phyloP scores from a whole-genome alignment of 2,888 invertebrate genomes.

The Phalera bucephala region DNA sequence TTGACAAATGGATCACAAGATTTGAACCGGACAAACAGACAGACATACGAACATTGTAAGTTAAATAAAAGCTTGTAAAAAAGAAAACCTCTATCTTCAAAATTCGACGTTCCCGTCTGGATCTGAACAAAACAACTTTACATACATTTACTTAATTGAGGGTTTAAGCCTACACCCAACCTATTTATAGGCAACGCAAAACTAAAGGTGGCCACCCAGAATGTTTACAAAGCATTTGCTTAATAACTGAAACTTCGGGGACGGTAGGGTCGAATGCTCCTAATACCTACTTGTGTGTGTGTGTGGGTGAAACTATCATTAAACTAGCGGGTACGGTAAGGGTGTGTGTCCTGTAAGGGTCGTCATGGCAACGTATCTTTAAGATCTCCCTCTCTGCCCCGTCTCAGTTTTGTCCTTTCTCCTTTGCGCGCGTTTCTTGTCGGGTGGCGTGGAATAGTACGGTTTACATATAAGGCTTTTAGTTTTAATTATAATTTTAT shows the following conservation, averaged over 20 bases:
- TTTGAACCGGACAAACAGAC: no score
- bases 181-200: slow-evolving; percentile 69
- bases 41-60: no score
- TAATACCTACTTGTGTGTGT: slow-evolving; percentile 55
- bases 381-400: slow-evolving; percentile 78
- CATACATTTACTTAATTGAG: slow-evolving; percentile 60
- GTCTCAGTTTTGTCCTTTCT: slow-evolving; percentile 82
- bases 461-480: slow-evolving; percentile 50
- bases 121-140: slow-evolving; percentile 38
- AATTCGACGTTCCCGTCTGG: slow-evolving; percentile 27
- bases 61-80: no score
- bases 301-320: slow-evolving; percentile 58
- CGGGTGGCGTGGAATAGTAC: slow-evolving; percentile 72
- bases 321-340: slow-evolving; percentile 42
- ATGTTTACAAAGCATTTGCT: slow-evolving; percentile 83
- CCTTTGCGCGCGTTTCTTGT: slow-evolving; percentile 81
- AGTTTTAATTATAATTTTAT: no score
- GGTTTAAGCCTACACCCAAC: slow-evolving; percentile 67
- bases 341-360: slow-evolving; percentile 66
- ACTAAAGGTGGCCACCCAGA: slow-evolving; percentile 76
- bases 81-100: slow-evolving; percentile 6
- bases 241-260: slow-evolving; percentile 80
- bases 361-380: slow-evolving; percentile 80
- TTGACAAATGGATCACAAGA: no score
- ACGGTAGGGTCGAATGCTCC: slow-evolving; percentile 75